Base-by-base conservation (phyloP, 2,113 vertebrate genomes). In the Perognathus longimembris region DNA sequence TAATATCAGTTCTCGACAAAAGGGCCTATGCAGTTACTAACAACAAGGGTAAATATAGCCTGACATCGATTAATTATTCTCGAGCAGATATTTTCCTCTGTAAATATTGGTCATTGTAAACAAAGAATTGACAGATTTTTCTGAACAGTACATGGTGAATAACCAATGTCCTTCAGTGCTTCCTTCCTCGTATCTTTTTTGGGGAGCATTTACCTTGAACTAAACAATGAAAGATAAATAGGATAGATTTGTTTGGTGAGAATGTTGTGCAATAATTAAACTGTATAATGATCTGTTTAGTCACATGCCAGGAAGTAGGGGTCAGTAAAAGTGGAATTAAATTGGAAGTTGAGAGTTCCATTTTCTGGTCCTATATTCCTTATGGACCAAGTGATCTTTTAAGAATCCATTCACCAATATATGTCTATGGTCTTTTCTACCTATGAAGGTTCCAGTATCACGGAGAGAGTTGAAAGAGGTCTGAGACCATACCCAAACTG, bases 11-110 rank as follows among this genome's bases (percentile, higher is more conserved):
- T 77, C 75, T 14, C 1, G 63, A 74, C 57, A 93, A 74, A 95
- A 28, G 71, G 38, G n/a, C 30, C 24, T 38, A 3, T 92, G 34
- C 71, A 54, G 90, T 91, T 97, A 93, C 79, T 34, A 96, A 96
- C 81, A 89, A 70, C 79, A 85, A 28, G 42, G 79, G n/a, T 92
- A 95, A 94, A 96, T 95, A 92, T 73, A 93, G 26, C 91, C 54
- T 71, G 54, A 88, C 32, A 36, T 80, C 71, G 95, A 89, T 63
- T 86, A 20, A 57, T 92, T 50, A 64, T 90, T 38, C 7, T 75
- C 92, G 71, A 45, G 4, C 81, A 94, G 30, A 32, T 95, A 88
- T 84, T 93, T 34, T 22, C 22, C 91, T 28, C 26, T 69, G 42
- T 85, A 59, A 90, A 78, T 79, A 42, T 84, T 87, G 63, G 74